These are phyloP conservation scores for Actinopyga echinites DNA, from an alignment of 53 echinoderm and acorn worm species.

Conservation along the genomic window DNA sequence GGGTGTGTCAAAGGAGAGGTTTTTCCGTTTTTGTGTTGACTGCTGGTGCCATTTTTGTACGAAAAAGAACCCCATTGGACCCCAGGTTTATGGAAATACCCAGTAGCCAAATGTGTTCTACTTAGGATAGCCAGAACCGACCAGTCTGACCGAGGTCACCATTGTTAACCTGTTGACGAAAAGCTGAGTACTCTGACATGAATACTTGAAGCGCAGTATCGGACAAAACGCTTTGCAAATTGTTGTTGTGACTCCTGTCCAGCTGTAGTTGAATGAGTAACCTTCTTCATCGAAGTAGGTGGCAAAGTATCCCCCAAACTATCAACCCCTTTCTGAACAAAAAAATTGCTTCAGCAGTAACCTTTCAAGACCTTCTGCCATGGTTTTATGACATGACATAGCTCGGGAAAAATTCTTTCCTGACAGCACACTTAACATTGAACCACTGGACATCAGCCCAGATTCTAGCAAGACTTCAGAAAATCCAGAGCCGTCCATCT, in stretches of 20 bases:
- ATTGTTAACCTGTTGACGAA: constrained; percentile 34
- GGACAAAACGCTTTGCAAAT: background rate
- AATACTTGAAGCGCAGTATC: constrained; percentile 21
- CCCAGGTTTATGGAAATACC: constrained; percentile 39
- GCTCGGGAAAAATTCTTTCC: constrained; percentile 63
- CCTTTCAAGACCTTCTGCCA: constrained; percentile 62
- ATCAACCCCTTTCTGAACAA: background rate
- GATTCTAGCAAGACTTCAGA: constrained; percentile 53
- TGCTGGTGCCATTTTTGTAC: constrained; percentile 47
- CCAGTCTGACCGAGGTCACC: constrained; percentile 54
- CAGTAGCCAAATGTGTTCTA: constrained; percentile 63
- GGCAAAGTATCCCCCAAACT: background rate
- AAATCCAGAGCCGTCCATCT: constrained; percentile 57
- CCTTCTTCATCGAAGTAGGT: background rate
- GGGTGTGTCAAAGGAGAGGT: too few species aligned
- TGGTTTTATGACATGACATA: constrained; percentile 53
- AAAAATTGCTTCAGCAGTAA: constrained; percentile 47
- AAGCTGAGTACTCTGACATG: constrained; percentile 40
- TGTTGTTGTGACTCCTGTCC: background rate
- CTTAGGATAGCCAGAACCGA: constrained; percentile 68
- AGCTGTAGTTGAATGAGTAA: background rate
- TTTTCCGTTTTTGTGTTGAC: too few species aligned
- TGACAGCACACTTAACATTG: constrained; percentile 40
- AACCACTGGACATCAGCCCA: constrained; percentile 51
- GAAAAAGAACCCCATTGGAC: constrained; percentile 21